phyloP scores from a whole-genome alignment of 2,113 vertebrate genomes.

The Notiomystis cincta region DNA sequence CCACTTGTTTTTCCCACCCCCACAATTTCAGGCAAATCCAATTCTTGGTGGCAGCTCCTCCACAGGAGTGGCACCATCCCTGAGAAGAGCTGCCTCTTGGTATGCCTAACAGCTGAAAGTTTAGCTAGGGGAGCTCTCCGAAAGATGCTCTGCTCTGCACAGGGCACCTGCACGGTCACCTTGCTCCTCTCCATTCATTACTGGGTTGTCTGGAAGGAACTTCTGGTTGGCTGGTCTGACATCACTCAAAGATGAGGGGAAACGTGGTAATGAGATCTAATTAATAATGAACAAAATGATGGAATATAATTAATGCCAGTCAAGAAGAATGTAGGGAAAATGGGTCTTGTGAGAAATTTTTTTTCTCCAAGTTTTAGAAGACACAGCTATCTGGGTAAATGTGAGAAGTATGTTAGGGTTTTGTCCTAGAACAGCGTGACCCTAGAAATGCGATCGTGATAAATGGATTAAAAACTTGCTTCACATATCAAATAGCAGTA shows the following conservation, averaged over 20 bases:
- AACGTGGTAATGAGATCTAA: not conserved
- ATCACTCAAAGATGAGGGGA: not conserved
- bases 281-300: slow-evolving; percentile 5
- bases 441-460: not conserved
- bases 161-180: not conserved
- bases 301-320: not conserved
- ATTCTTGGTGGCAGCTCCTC: not conserved
- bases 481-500: not conserved
- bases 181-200: fast-evolving
- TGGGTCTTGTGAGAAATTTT: not conserved
- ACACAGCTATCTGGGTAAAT: not conserved
- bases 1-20: fast-evolving
- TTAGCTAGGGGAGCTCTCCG: not conserved
- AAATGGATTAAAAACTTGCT: not conserved
- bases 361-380: not conserved
- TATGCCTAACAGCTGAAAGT: not conserved
- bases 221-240: not conserved
- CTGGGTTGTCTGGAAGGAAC: not conserved
- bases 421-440: slow-evolving; percentile 41
- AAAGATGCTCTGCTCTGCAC: not conserved
- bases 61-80: not conserved
- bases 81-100: not conserved
- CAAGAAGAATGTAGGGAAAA: not conserved
- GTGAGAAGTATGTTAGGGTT: not conserved
- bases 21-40: not conserved